A percentile compares a stretch with the other conserved stretches of the same genome.
Conservation (phyloP, 1,140 invertebrate species). For the Drosophila obscura region DNA sequence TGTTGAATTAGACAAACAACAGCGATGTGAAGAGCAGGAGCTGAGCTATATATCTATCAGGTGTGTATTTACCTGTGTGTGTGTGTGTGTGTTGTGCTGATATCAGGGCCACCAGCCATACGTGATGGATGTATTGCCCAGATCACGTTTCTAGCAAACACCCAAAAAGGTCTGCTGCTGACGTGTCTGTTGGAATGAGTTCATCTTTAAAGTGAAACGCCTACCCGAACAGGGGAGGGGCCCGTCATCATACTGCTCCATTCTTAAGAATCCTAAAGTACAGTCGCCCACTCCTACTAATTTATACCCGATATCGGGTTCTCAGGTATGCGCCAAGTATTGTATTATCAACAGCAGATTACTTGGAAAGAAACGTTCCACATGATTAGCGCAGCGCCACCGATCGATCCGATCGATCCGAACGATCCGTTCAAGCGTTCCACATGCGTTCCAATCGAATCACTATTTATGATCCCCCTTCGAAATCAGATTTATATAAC, state of each 20-base stretch:
- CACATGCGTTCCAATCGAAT: conserved; percentile 50
- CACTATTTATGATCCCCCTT: conserved; percentile 59
- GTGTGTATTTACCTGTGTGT: background rate
- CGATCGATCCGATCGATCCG: conserved; percentile 15
- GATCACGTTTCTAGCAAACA: conserved; percentile 28
- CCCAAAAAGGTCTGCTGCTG: conserved; percentile 17
- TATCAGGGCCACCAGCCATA: conserved; percentile 28
- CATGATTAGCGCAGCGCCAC: conserved; percentile 72
- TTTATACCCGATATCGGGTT: conserved; percentile 50
- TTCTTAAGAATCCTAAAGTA: conserved; percentile 7
- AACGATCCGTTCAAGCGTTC: conserved; percentile 14
- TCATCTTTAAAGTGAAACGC: background rate
- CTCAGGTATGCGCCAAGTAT: conserved; percentile 23
- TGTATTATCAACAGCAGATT: conserved; percentile 42
- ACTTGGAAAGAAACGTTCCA: conserved; percentile 41
- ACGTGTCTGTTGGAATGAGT: conserved; percentile 28
- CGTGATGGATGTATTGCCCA: conserved; percentile 40
- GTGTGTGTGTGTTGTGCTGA: conserved; percentile 5
- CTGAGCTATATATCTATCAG: conserved; percentile 35
- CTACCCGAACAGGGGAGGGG: no score
- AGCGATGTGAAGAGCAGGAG: conserved; percentile 19
- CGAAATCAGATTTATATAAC: conserved; percentile 72
- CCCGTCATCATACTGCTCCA: background rate
- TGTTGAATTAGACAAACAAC: conserved; percentile 72
- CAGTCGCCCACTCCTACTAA: conserved; percentile 28